These are phyloP conservation scores for Castor canadensis DNA, from an alignment of 2,113 vertebrate genomes.

Conservation along the genomic window DNA sequence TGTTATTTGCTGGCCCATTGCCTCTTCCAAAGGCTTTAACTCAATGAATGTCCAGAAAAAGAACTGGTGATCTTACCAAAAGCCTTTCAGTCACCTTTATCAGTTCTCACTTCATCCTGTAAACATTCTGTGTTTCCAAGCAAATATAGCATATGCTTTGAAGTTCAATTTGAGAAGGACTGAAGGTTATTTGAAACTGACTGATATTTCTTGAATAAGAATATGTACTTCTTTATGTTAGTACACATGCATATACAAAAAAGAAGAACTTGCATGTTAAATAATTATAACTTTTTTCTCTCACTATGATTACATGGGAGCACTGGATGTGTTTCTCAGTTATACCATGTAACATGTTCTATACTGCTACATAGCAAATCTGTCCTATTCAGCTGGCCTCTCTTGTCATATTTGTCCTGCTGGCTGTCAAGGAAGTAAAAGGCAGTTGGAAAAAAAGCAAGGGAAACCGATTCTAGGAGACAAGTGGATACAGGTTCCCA, in stretches of 20 bases:
- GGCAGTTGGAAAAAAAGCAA: background rate
- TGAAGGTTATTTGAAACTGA: background rate
- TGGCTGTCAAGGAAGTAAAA: background rate
- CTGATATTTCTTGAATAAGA: background rate
- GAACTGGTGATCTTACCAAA: background rate
- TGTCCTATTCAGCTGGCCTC: background rate
- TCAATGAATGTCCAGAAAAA: background rate
- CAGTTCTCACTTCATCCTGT: background rate
- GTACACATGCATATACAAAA: background rate
- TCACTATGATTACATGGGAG: background rate
- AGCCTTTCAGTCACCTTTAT: background rate
- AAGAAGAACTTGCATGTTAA: background rate
- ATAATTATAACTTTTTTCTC: constrained; percentile 19
- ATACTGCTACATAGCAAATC: background rate
- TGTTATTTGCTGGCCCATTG: background rate
- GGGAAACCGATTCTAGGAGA: background rate
- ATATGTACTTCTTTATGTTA: background rate
- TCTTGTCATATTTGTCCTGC: background rate
- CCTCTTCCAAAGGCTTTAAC: background rate
- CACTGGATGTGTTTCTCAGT: background rate
- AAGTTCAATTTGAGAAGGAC: background rate
- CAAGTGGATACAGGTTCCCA: background rate
- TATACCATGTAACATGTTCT: constrained; percentile 13
- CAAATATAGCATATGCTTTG: background rate
- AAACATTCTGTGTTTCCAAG: background rate